Conservation (phyloP, 2,888 invertebrate species). For the Sphecodes monilicornis region DNA sequence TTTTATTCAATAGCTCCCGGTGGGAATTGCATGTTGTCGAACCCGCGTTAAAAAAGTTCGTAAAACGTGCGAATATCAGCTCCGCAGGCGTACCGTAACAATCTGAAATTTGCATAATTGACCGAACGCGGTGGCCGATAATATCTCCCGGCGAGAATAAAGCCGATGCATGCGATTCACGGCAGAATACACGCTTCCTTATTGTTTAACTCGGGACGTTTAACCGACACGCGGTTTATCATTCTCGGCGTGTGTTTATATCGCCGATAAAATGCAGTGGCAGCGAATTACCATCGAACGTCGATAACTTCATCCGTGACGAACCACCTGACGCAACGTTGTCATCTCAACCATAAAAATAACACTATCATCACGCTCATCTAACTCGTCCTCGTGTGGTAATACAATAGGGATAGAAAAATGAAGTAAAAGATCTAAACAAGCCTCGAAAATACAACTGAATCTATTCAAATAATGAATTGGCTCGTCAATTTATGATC, state of each 20-base stretch:
- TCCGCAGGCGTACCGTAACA: neutral
- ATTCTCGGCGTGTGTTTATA: slow-evolving; percentile 38
- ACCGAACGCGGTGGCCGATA: slow-evolving; percentile 33
- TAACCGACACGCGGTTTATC: slow-evolving; percentile 43
- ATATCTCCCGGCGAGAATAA: slow-evolving; percentile 24
- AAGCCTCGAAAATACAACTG: neutral
- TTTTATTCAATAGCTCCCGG: neutral
- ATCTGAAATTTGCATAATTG: slow-evolving; percentile 40
- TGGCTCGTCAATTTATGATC: neutral
- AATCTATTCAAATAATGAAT: neutral
- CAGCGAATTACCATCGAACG: slow-evolving; percentile 28
- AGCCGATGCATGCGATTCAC: slow-evolving; percentile 41
- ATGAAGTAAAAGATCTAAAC: neutral
- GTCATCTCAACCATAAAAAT: neutral
- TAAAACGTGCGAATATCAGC: slow-evolving; percentile 1
- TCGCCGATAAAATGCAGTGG: slow-evolving; percentile 32
- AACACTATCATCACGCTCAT: neutral
- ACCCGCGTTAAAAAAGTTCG: slow-evolving; percentile 11
- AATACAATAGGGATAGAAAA: neutral
- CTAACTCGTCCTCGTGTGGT: too few relatives aligned
- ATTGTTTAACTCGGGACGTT: slow-evolving; percentile 49
- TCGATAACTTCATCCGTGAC: neutral
- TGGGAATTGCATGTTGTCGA: slow-evolving; percentile 5
- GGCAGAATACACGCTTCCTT: slow-evolving; percentile 37
- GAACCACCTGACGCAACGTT: slow-evolving; percentile 23